Conservation (phyloP, 2,113 vertebrate genomes). For the Bagarius yarrelli region DNA sequence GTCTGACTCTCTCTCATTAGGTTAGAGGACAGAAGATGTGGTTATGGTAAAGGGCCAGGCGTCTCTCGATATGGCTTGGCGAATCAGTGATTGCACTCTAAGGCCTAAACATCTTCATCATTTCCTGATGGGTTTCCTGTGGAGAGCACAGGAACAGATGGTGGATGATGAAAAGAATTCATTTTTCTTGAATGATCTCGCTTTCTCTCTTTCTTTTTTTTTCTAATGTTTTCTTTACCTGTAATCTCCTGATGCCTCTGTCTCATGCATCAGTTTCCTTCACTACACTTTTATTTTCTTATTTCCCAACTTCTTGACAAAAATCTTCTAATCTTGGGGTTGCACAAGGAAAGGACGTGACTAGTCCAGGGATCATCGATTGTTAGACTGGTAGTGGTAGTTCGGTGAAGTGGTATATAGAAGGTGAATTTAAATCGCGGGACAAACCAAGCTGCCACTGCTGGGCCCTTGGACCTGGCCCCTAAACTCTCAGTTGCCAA, state of each 20-base stretch:
- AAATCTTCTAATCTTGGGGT: not conserved
- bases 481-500: too few species aligned
- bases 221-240: conserved; percentile 24
- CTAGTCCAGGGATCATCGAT: not conserved
- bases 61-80: conserved; percentile 19
- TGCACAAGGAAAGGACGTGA: not conserved
- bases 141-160: conserved; percentile 61
- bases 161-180: conserved; percentile 53
- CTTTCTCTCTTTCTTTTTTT: conserved; percentile 3
- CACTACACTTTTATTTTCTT: not conserved
- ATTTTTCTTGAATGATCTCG: conserved; percentile 40
- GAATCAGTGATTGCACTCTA: conserved; percentile 42
- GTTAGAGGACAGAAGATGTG: conserved; percentile 39
- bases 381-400: not conserved
- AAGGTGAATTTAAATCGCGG: too few species aligned
- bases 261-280: conserved; percentile 24
- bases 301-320: not conserved
- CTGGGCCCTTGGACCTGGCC: too few species aligned
- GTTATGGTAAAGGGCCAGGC: conserved; percentile 37
- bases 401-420: too few species aligned
- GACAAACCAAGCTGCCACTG: not conserved
- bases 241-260: conserved; percentile 32
- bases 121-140: conserved; percentile 55
- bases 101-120: conserved; percentile 62
- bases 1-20: conserved; percentile 20